Evolutionary conservation across 1,140 invertebrate genomes (phyloP).

Genomic region (Penaeus japonicus): DNA sequence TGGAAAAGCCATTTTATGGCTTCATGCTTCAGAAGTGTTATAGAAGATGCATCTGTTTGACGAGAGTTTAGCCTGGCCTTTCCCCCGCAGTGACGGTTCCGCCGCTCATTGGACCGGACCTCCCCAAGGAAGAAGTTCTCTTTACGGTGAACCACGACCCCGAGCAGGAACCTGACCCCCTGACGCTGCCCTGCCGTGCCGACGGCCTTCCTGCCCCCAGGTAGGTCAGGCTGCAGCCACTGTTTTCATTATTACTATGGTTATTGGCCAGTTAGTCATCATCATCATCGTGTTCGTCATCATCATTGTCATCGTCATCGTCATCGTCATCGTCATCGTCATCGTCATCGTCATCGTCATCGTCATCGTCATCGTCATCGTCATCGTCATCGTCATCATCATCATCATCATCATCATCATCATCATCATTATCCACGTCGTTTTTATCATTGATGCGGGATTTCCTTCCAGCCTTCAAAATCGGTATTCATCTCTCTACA

Average conservation of each 20-base stretch:
- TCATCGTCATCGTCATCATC: too few species aligned
- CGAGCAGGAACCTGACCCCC: conserved; percentile 36
- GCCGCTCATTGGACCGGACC: conserved; percentile 40
- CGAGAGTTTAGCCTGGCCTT: neutral
- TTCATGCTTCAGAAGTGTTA: neutral
- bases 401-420: too few species aligned
- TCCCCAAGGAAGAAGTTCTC: conserved; percentile 35
- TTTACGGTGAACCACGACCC: conserved; percentile 56
- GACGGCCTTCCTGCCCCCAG: conserved; percentile 46
- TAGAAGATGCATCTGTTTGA: neutral
- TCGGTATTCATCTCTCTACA: too few species aligned
- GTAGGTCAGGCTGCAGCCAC: neutral
- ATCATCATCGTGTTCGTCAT: neutral
- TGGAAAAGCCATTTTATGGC: too few species aligned
- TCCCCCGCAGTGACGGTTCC: conserved; percentile 54
- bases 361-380: neutral
- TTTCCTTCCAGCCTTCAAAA: too few species aligned
- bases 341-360: neutral
- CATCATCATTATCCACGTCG: too few species aligned
- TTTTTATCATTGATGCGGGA: too few species aligned
- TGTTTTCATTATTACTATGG: neutral
- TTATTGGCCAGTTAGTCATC: too few species aligned
- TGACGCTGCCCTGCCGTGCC: conserved; percentile 53
- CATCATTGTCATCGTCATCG: neutral
- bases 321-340: neutral